Percentiles rank a stretch among this genome's conserved stretches.
Conservation (phyloP, 2,888 invertebrate species). For the Cataglyphis livida region DNA sequence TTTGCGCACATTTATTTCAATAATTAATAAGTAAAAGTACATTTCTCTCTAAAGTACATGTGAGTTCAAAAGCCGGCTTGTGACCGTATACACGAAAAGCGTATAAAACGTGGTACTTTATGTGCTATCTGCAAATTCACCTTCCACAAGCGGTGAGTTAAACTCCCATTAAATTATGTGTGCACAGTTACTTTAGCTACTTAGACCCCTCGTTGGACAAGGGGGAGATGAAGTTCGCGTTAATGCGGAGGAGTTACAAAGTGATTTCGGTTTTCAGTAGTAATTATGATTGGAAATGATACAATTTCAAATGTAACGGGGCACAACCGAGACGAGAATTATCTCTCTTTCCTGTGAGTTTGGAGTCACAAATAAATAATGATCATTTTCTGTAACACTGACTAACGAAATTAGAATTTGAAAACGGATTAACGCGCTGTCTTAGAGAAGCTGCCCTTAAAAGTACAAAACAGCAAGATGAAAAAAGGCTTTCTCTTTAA, state of each 20-base stretch:
- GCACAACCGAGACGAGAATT: neutral
- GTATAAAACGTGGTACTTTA: slow-evolving; percentile 40
- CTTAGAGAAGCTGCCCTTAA: neutral
- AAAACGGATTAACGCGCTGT: neutral
- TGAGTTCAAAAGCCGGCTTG: slow-evolving; percentile 8
- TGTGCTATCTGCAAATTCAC: slow-evolving; percentile 60
- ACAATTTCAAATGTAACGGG: slow-evolving; percentile 28
- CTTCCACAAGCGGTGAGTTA: slow-evolving; percentile 61
- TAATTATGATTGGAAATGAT: slow-evolving; percentile 43
- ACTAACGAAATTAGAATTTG: neutral
- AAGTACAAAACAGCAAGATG: slow-evolving; percentile 33
- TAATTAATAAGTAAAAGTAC: slow-evolving; percentile 36
- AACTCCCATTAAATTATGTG: slow-evolving; percentile 70
- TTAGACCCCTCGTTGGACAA: slow-evolving; percentile 68
- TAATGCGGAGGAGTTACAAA: slow-evolving; percentile 66
- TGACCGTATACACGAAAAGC: slow-evolving; percentile 13
- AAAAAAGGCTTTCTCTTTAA: slow-evolving; percentile 65
- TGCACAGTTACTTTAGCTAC: slow-evolving; percentile 69
- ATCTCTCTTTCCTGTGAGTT: neutral
- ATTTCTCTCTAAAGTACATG: neutral
- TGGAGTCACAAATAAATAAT: neutral
- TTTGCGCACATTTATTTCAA: slow-evolving; percentile 12
- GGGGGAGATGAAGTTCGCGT: slow-evolving; percentile 64
- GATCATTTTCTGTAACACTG: neutral
- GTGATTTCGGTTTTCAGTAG: slow-evolving; percentile 42